Conservation (phyloP, 2,888 invertebrate species). For the Timema podura region DNA sequence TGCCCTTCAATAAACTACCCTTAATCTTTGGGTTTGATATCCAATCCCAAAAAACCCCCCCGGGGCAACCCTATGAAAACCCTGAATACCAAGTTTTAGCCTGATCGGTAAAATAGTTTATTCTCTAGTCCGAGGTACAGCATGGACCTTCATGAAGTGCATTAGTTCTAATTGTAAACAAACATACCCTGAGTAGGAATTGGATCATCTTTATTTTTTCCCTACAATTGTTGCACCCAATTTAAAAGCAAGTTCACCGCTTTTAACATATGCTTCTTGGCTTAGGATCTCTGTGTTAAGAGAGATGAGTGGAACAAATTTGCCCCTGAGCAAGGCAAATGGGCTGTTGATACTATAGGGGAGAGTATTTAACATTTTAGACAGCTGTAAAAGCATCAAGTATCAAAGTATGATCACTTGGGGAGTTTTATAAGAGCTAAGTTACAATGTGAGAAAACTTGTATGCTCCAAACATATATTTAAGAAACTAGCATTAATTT, state of each 20-base stretch:
- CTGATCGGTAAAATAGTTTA: too few relatives aligned
- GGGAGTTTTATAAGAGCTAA: not conserved
- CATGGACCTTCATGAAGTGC: conserved; percentile 16
- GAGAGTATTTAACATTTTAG: not conserved
- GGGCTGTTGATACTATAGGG: not conserved
- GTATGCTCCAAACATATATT: not conserved
- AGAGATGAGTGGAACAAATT: not conserved
- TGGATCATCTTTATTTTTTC: not conserved
- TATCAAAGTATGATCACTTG: not conserved
- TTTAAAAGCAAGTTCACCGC: conserved; percentile 15
- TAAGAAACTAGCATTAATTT: conserved; percentile 4
- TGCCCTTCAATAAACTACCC: too few relatives aligned
- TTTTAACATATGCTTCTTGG: conserved; percentile 11
- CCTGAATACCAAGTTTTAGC: too few relatives aligned
- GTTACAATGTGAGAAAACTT: not conserved
- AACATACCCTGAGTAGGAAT: not conserved
- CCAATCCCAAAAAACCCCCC: too few relatives aligned
- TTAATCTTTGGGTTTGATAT: too few relatives aligned
- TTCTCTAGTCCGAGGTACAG: too few relatives aligned
- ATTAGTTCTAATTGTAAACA: conserved; percentile 11
- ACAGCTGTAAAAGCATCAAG: not conserved
- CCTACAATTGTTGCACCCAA: conserved; percentile 14
- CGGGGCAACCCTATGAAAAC: too few relatives aligned
- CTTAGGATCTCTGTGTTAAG: not conserved
- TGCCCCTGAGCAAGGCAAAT: conserved; percentile 15